A percentile compares a stretch with the other conserved stretches of the same genome.
These are phyloP conservation scores for Clunio marinus DNA, from an alignment of 2,888 invertebrate species.

Conservation along the genomic window DNA sequence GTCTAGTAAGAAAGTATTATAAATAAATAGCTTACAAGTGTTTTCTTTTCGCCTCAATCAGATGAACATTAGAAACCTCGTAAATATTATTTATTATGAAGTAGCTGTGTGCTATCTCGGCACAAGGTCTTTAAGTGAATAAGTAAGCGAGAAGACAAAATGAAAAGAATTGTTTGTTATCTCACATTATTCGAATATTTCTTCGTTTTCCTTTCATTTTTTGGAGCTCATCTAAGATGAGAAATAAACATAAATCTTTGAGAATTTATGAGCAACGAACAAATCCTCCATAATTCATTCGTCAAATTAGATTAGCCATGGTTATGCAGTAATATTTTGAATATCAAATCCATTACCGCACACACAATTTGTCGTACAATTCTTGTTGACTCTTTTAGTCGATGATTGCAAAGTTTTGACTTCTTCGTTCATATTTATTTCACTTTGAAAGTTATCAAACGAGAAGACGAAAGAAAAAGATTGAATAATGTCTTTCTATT, in stretches of 20 bases:
- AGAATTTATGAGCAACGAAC: slow-evolving; percentile 32
- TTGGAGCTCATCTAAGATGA: neutral
- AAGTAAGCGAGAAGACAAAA: neutral
- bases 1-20: neutral
- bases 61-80: neutral
- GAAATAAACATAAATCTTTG: slow-evolving; percentile 28
- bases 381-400: neutral
- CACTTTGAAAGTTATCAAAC: neutral
- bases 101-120: neutral
- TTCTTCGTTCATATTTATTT: slow-evolving; percentile 3
- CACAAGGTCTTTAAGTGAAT: neutral
- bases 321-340: slow-evolving; percentile 12
- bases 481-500: slow-evolving; percentile 33
- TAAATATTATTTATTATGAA: slow-evolving; percentile 10
- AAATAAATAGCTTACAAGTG: slow-evolving; percentile 27
- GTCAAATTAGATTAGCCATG: slow-evolving; percentile 36
- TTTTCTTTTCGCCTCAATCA: slow-evolving; percentile 6
- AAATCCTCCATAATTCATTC: slow-evolving; percentile 36
- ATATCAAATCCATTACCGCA: slow-evolving; percentile 13
- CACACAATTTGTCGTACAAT: neutral
- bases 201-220: neutral
- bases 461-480: neutral
- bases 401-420: slow-evolving; percentile 13
- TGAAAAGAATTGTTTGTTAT: neutral
- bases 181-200: neutral